Conservation (phyloP, 1,140 invertebrate species). For the Phenacoccus solenopsis region DNA sequence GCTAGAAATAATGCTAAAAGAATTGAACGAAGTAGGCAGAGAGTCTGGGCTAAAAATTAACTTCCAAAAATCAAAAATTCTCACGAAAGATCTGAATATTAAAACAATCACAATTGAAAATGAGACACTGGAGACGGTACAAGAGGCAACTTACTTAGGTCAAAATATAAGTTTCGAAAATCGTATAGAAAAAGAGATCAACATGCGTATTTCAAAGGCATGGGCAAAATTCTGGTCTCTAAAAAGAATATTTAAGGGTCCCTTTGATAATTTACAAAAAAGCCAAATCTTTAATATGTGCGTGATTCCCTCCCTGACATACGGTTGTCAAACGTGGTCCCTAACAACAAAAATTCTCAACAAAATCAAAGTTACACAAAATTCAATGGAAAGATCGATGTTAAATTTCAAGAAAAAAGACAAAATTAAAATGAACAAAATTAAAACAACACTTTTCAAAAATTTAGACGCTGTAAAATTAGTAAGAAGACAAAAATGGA, state of each 20-base stretch:
- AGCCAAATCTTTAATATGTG: slow-evolving; percentile 8
- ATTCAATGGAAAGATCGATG: slow-evolving; percentile 11
- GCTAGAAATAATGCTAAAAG: slow-evolving; percentile 7
- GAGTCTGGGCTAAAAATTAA: slow-evolving; percentile 20
- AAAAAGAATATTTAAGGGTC: background rate
- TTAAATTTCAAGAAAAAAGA: slow-evolving; percentile 6
- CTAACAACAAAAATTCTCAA: slow-evolving; percentile 9
- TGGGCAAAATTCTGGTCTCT: slow-evolving; percentile 21
- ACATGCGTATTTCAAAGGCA: slow-evolving; percentile 17
- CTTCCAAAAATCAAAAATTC: slow-evolving; percentile 15
- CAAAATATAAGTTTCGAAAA: background rate
- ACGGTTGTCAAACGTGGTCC: slow-evolving; percentile 21
- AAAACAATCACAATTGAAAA: background rate
- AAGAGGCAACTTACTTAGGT: background rate
- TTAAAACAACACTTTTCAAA: background rate
- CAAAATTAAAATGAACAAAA: slow-evolving; percentile 4
- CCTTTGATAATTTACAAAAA: background rate
- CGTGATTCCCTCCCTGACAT: slow-evolving; percentile 12
- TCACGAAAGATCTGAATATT: background rate
- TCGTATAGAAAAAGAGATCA: background rate
- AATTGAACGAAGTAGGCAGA: background rate
- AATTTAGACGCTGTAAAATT: background rate
- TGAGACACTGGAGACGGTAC: background rate
- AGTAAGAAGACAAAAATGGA: slow-evolving; percentile 19
- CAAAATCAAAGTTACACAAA: slow-evolving; percentile 7